These are phyloP conservation scores for Leptinotarsa peninsularis DNA, from an alignment of 2,888 invertebrate species.

Conservation along the genomic window DNA sequence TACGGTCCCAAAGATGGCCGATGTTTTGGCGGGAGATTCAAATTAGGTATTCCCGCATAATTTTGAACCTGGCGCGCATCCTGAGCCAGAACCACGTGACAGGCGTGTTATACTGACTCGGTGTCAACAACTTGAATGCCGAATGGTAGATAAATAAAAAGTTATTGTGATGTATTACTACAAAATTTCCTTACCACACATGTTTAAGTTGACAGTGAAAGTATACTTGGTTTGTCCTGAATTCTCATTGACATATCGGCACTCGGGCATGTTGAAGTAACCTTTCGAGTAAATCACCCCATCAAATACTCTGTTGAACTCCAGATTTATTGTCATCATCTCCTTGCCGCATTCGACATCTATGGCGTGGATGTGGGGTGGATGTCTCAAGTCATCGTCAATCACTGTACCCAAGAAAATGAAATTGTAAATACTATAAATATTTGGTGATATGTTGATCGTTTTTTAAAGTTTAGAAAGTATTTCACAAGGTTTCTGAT, in stretches of 20 bases:
- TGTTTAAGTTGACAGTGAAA: constrained; percentile 80
- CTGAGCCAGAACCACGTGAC: too few relatives aligned
- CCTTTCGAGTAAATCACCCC: constrained; percentile 87
- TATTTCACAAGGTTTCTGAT: too few relatives aligned
- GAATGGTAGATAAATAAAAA: too few relatives aligned
- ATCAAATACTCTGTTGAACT: constrained; percentile 81
- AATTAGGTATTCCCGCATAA: too few relatives aligned
- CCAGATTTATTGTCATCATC: constrained; percentile 84
- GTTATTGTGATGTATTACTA: too few relatives aligned
- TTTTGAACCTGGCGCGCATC: too few relatives aligned
- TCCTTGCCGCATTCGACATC: constrained; percentile 84
- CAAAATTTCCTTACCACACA: constrained; percentile 70
- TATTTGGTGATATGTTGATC: too few relatives aligned
- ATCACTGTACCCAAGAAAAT: constrained; percentile 30
- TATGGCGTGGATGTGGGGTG: constrained; percentile 81
- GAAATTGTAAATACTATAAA: not conserved
- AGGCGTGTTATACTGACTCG: too few relatives aligned
- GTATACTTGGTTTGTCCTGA: constrained; percentile 77
- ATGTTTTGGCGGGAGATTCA: too few relatives aligned
- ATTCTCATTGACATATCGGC: constrained; percentile 80
- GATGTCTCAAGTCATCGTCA: constrained; percentile 77
- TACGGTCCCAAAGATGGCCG: too few relatives aligned
- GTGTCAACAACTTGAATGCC: too few relatives aligned
- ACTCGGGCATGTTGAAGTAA: constrained; percentile 75
- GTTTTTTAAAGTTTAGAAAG: too few relatives aligned